Conservation (phyloP, 2,113 vertebrate genomes). For the Chlorodrepanis virens region DNA sequence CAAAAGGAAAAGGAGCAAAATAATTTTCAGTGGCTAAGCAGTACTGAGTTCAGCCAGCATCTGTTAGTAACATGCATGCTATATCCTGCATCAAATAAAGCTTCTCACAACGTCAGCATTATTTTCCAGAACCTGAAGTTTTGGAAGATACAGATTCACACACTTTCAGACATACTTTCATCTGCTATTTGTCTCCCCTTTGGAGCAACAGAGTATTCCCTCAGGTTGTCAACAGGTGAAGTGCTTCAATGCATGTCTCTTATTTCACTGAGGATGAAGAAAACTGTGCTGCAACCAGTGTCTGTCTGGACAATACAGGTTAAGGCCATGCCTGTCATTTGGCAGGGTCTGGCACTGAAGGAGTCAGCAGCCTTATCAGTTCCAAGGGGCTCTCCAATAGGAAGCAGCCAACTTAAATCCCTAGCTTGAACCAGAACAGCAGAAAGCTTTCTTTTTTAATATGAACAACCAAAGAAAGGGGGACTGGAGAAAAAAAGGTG, state of each 20-base stretch:
- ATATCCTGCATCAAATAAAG: neutral
- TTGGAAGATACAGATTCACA: neutral
- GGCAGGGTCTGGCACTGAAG: neutral
- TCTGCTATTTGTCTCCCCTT: neutral
- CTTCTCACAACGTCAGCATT: neutral
- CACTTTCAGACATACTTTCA: neutral
- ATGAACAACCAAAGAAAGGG: neutral
- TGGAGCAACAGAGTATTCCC: neutral
- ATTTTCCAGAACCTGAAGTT: neutral
- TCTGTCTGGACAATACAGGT: neutral
- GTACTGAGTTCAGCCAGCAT: neutral
- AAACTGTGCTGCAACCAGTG: neutral
- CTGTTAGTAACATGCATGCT: neutral
- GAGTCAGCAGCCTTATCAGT: neutral
- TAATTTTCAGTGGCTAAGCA: neutral
- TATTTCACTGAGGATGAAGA: neutral
- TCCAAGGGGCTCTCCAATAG: neutral
- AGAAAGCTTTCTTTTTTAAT: neutral
- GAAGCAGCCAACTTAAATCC: neutral
- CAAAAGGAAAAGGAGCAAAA: neutral
- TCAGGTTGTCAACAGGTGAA: neutral
- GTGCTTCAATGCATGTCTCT: neutral
- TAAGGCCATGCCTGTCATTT: neutral
- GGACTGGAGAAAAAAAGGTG: fast-evolving
- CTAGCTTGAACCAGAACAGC: neutral